phyloP scores from a whole-genome alignment of 2,888 invertebrate genomes.

The Leptinotarsa rubiginosa region DNA sequence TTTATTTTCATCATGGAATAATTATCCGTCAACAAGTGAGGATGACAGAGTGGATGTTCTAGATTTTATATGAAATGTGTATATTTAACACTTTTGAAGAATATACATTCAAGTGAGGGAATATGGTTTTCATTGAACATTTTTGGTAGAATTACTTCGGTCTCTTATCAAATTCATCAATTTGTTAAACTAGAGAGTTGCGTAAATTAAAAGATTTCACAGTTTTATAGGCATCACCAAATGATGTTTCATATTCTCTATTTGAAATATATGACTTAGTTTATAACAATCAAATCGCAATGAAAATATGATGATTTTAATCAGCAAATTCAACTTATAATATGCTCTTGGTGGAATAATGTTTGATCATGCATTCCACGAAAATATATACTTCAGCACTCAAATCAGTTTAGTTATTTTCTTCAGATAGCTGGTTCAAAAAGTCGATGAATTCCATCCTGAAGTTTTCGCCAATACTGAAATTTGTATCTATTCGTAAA shows the following conservation, averaged over 20 bases:
- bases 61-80: slow-evolving; percentile 40
- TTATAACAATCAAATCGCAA: too few species aligned
- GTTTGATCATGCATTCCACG: too few species aligned
- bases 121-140: not conserved
- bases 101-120: slow-evolving; percentile 18
- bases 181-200: too few species aligned
- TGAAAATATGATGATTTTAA: too few species aligned
- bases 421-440: slow-evolving; percentile 29
- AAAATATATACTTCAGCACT: too few species aligned
- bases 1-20: slow-evolving; percentile 10
- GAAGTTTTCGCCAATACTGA: slow-evolving; percentile 28
- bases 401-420: not conserved
- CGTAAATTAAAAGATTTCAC: not conserved
- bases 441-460: slow-evolving; percentile 30
- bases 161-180: too few species aligned
- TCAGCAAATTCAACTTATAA: too few species aligned
- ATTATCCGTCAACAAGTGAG: slow-evolving; percentile 7
- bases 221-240: too few species aligned
- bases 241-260: too few species aligned
- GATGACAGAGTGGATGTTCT: slow-evolving; percentile 35
- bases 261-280: too few species aligned
- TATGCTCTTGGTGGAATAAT: too few species aligned
- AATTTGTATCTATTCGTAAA: slow-evolving; percentile 25
- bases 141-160: not conserved
- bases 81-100: slow-evolving; percentile 36